These are phyloP conservation scores for Charaxes varanes DNA, from an alignment of 1,140 invertebrate genomes.

Conservation along the genomic window DNA sequence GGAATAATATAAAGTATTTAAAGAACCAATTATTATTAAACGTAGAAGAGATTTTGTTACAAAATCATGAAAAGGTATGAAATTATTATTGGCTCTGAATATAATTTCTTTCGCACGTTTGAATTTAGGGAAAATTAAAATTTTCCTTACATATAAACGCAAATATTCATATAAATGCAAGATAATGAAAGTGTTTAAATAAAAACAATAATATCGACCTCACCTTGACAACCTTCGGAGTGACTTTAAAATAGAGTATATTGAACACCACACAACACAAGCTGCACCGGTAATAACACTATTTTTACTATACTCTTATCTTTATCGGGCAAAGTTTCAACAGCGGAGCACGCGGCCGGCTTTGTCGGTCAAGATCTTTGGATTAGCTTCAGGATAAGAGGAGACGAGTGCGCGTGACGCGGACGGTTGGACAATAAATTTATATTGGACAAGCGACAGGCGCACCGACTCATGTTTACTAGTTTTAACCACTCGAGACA, in stretches of 20 bases:
- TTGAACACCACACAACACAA: constrained; percentile 6
- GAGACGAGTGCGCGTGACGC: constrained; percentile 36
- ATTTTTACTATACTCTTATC: constrained; percentile 8
- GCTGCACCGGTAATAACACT: constrained; percentile 6
- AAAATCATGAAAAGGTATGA: too few relatives aligned
- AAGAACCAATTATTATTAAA: too few relatives aligned
- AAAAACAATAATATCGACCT: too few relatives aligned
- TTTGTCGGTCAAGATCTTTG: constrained; percentile 1
- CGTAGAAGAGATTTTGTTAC: too few relatives aligned
- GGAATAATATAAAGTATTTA: too few relatives aligned
- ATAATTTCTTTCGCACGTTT: too few relatives aligned
- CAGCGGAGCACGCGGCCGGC: neutral
- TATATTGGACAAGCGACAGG: constrained; percentile 37
- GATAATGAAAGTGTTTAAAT: too few relatives aligned
- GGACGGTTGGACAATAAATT: constrained; percentile 45
- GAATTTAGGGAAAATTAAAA: too few relatives aligned
- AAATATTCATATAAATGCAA: too few relatives aligned
- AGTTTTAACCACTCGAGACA: constrained; percentile 35
- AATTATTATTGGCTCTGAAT: too few relatives aligned
- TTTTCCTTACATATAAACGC: too few relatives aligned
- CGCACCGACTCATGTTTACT: constrained; percentile 38
- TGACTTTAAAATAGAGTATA: neutral
- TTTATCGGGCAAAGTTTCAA: constrained; percentile 6
- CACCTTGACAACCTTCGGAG: too few relatives aligned
- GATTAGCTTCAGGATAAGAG: constrained; percentile 9